Conservation (phyloP, 2,797 vertebrate genomes). For the Pipistrellus pygmaeus region DNA sequence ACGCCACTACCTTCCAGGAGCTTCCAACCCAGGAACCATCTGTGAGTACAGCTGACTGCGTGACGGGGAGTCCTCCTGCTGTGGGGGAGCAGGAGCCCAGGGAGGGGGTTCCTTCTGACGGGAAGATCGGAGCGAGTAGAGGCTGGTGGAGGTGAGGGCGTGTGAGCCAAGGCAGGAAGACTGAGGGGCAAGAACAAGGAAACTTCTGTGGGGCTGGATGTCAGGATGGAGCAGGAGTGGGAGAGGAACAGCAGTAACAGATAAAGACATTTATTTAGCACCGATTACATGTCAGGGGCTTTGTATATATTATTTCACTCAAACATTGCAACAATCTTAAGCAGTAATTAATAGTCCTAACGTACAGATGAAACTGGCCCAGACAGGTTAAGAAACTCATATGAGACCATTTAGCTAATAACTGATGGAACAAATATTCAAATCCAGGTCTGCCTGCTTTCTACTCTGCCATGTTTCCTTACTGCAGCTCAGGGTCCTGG, state of each 20-base stretch:
- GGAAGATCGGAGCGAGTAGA: not conserved
- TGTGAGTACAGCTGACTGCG: not conserved
- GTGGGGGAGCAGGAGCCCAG: not conserved
- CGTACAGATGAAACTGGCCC: not conserved
- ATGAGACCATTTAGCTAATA: no score
- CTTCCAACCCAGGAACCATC: not conserved
- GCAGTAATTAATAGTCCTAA: no score
- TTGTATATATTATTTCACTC: not conserved
- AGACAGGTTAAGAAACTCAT: no score
- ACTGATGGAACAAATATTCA: no score
- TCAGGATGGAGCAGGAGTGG: accelerated
- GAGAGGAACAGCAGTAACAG: not conserved
- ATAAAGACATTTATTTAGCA: not conserved
- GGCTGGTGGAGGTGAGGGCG: not conserved
- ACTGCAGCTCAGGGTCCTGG: no score
- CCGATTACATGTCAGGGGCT: not conserved
- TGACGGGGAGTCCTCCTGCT: not conserved
- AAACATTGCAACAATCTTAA: not conserved
- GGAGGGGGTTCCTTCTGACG: not conserved
- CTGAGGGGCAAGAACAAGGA: not conserved
- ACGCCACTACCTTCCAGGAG: not conserved
- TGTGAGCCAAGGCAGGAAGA: not conserved
- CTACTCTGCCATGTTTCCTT: no score
- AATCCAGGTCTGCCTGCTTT: no score
- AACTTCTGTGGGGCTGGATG: not conserved